These are phyloP conservation scores for Hirtodrosophila confusa DNA, from an alignment of 2,888 invertebrate genomes.

Conservation along the genomic window DNA sequence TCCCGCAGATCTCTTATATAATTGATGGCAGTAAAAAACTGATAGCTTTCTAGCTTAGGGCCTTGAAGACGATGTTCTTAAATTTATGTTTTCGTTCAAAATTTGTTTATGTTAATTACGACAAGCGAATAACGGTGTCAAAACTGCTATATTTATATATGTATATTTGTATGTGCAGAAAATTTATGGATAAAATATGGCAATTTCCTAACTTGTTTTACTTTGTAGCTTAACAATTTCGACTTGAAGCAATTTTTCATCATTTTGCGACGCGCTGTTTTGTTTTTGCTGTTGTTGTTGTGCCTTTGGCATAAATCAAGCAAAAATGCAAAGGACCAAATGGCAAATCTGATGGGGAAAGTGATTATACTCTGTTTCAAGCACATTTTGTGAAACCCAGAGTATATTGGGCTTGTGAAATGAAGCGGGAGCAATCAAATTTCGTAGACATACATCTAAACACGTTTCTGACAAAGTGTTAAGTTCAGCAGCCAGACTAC, in stretches of 20 bases:
- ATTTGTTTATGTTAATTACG: slow-evolving; percentile 77
- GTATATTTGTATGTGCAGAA: slow-evolving; percentile 21
- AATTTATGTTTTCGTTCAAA: slow-evolving; percentile 62
- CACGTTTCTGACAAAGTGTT: too few species aligned
- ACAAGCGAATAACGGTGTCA: slow-evolving; percentile 65
- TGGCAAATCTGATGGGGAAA: slow-evolving; percentile 7
- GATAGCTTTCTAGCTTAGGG: slow-evolving; percentile 21
- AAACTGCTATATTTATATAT: slow-evolving; percentile 27
- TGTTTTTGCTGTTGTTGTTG: slow-evolving; percentile 8
- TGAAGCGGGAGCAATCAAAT: too few species aligned
- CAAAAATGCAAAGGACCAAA: slow-evolving; percentile 32
- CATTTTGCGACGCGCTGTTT: slow-evolving; percentile 53
- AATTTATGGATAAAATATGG: slow-evolving; percentile 73
- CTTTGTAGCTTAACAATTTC: slow-evolving; percentile 53
- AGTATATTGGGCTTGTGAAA: too few species aligned
- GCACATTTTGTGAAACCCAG: too few species aligned
- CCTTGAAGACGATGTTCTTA: slow-evolving; percentile 22
- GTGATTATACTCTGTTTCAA: too few species aligned
- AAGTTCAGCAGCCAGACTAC: too few species aligned
- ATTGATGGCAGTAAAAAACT: slow-evolving; percentile 1
- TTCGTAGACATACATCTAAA: too few species aligned
- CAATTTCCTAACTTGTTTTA: slow-evolving; percentile 53
- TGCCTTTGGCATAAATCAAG: slow-evolving; percentile 74
- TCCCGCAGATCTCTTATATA: too few species aligned
- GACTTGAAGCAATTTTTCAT: slow-evolving; percentile 73